Base-by-base conservation (phyloP, 1,140 invertebrate genomes). In the Neomicropteryx cornuta region DNA sequence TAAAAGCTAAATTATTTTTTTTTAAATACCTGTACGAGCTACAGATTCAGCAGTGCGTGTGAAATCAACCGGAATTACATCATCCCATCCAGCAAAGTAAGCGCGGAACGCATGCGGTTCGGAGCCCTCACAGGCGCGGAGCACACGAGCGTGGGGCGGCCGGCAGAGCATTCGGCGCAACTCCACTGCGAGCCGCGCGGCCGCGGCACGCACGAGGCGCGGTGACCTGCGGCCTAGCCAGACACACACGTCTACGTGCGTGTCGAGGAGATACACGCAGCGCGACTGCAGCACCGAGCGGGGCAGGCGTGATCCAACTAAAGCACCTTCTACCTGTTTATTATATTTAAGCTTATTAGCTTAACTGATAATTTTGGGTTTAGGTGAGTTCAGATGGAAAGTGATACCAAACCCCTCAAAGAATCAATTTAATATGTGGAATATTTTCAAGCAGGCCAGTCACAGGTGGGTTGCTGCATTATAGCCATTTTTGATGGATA, bases 181-280 rank as follows among this genome's bases (percentile, higher is more conserved):
- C 68, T 98, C 94, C 54, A 96, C 90, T 1, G 90, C 92, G 18
- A 99, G 59, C 65, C 97, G 97, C 19, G 97, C 76, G 11, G 94
- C 94, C 5, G 97, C 97, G 27, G 95, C 94, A 42, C 95, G 76
- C 0, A 99, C 88, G 38, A 99, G 62, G 36, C 94, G 69, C 0
- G 95, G 96, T 0, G 96, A 98, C 60, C 98, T 98, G 58, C 96
- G 94, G 4, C 97, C 96, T 68, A 98, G 93, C 93, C 96, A 99
- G 8, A 99, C 90, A 68, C 96, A 99, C n/a, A 99, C 77, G 62
- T 99, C 97, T 21, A 85, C 71, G 51, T 83, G 85, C 55, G 91
- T 96, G 60, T 99, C 97, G 17, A 99, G 71, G 57, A 99, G 91
- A 60, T 97, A 99, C 2, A 99, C 96, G 67, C 92, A 89, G 55